These are phyloP conservation scores for Phrixothrix hirtus DNA, from an alignment of 2,888 invertebrate genomes.

Conservation along the genomic window DNA sequence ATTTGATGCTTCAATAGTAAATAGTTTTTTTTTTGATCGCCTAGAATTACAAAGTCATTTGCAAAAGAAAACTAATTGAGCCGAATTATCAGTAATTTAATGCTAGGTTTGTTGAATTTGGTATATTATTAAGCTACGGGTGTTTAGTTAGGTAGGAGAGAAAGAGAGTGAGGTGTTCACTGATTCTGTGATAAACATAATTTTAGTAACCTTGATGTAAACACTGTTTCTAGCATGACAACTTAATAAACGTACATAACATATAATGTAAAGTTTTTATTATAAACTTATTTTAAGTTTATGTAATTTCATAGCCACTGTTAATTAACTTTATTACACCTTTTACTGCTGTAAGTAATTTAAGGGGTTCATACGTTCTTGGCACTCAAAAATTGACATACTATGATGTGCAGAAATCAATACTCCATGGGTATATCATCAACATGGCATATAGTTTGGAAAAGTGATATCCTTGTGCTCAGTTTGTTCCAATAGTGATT, in stretches of 20 bases:
- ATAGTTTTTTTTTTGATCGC: slow-evolving; percentile 1
- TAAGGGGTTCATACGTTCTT: too few relatives aligned
- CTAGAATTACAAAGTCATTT: slow-evolving; percentile 11
- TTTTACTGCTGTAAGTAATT: too few relatives aligned
- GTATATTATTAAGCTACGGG: slow-evolving; percentile 48
- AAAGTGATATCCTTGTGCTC: too few relatives aligned
- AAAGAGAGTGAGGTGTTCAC: slow-evolving; percentile 56
- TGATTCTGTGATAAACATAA: slow-evolving; percentile 58
- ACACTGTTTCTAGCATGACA: slow-evolving; percentile 55
- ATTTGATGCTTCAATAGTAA: not conserved
- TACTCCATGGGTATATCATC: too few relatives aligned
- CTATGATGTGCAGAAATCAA: too few relatives aligned
- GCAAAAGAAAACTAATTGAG: slow-evolving; percentile 7
- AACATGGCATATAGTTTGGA: too few relatives aligned
- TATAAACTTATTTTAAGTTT: not conserved
- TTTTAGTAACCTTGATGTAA: slow-evolving; percentile 57
- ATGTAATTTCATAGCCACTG: too few relatives aligned
- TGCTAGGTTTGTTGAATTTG: slow-evolving; percentile 35
- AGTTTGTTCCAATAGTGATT: too few relatives aligned
- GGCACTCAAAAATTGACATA: too few relatives aligned
- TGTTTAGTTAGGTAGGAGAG: not conserved
- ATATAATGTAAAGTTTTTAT: too few relatives aligned
- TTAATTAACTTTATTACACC: too few relatives aligned
- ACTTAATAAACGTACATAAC: not conserved
- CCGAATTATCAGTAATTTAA: slow-evolving; percentile 23